These are phyloP conservation scores for Tenthredo amoena DNA, from an alignment of 2,888 invertebrate species.

Conservation along the genomic window DNA sequence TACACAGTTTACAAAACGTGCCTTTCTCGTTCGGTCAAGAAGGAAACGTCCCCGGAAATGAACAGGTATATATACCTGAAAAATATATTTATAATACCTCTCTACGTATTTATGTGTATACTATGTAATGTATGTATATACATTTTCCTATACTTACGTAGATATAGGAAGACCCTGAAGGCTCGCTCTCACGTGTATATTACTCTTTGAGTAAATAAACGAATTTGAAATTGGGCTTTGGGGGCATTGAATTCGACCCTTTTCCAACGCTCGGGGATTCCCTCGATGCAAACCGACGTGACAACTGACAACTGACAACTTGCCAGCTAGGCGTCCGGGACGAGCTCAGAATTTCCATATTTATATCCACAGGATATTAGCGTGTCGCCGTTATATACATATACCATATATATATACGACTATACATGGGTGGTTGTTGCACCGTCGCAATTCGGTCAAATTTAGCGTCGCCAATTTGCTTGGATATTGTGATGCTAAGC, in stretches of 20 bases:
- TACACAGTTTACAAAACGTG: not conserved
- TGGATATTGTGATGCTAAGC: conserved; percentile 72
- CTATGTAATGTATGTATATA: not conserved
- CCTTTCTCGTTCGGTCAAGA: conserved; percentile 2
- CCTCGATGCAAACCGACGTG: conserved; percentile 18
- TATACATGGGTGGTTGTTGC: conserved; percentile 21
- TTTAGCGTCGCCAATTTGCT: conserved; percentile 71
- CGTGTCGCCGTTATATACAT: conserved; percentile 53
- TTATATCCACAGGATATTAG: conserved; percentile 56
- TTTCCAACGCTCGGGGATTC: not conserved
- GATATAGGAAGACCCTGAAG: not conserved
- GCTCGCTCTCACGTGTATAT: not conserved
- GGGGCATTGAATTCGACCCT: conserved; percentile 14
- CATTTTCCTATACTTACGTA: not conserved
- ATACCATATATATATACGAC: conserved; percentile 38
- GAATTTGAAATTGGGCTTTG: conserved; percentile 25
- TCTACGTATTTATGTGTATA: not conserved
- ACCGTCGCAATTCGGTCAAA: conserved; percentile 67
- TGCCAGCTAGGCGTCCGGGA: not conserved
- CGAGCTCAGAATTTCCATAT: conserved; percentile 65
- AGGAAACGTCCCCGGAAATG: conserved; percentile 24
- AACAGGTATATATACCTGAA: not conserved
- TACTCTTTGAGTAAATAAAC: not conserved
- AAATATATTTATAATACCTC: not conserved
- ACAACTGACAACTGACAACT: conserved; percentile 25